These are phyloP conservation scores for Patella pellucida DNA, from an alignment of 2,888 invertebrate species.

Conservation along the genomic window DNA sequence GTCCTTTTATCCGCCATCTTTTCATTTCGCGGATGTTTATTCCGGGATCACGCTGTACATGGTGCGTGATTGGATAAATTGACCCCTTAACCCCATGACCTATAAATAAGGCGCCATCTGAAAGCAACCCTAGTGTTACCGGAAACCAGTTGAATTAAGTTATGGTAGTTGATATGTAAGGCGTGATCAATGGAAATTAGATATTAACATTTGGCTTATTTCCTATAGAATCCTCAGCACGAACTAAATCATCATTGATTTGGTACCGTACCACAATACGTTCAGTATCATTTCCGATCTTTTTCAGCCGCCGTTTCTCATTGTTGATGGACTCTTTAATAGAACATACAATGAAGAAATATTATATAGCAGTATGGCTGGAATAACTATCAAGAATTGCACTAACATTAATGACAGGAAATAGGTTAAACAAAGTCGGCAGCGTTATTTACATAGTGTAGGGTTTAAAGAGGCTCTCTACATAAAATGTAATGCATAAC, in stretches of 20 bases:
- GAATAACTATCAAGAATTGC: too few species aligned
- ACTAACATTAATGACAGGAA: too few species aligned
- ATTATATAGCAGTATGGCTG: too few species aligned
- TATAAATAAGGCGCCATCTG: neutral
- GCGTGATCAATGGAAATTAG: constrained; percentile 8
- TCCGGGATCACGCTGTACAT: neutral
- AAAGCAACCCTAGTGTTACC: neutral
- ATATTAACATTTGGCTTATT: constrained; percentile 11
- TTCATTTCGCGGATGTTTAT: neutral
- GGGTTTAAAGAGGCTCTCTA: too few species aligned
- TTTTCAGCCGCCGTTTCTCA: too few species aligned
- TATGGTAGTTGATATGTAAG: constrained; percentile 5
- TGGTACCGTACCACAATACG: too few species aligned
- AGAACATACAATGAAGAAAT: too few species aligned
- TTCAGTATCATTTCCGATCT: too few species aligned
- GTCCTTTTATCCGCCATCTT: neutral
- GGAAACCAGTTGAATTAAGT: neutral
- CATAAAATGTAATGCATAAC: too few species aligned
- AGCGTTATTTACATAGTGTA: too few species aligned
- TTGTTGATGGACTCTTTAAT: too few species aligned
- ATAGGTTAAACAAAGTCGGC: too few species aligned
- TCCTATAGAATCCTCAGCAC: neutral
- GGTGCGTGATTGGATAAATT: neutral
- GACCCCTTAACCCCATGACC: constrained; percentile 1
- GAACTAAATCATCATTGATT: neutral